phyloP scores from a whole-genome alignment of 2,797 vertebrate genomes.

The Cuniculus paca region DNA sequence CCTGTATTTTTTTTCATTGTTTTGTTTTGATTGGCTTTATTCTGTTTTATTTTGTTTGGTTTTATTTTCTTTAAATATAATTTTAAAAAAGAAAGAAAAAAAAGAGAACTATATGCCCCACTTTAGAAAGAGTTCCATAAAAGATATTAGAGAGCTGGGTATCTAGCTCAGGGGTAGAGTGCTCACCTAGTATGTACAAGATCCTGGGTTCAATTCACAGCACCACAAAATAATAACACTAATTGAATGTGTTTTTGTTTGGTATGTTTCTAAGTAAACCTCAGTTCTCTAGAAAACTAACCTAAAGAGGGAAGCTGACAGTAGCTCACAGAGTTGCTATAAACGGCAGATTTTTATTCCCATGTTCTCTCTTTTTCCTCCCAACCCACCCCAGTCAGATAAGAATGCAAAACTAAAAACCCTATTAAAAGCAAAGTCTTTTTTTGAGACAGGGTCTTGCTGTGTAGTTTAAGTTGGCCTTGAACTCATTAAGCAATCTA shows the following conservation, averaged over 20 bases:
- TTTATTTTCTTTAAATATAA: too few relatives aligned
- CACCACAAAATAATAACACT: background rate
- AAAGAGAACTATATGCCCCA: background rate
- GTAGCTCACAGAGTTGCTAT: background rate
- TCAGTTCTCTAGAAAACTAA: background rate
- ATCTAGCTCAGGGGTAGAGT: background rate
- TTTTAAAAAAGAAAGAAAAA: background rate
- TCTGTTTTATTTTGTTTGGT: too few relatives aligned
- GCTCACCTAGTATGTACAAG: background rate
- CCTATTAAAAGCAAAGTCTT: background rate
- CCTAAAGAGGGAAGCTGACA: background rate
- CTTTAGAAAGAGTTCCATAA: background rate
- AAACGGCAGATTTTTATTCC: background rate
- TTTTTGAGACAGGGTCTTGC: background rate
- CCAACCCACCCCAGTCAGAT: background rate
- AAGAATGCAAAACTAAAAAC: background rate
- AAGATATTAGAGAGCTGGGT: background rate
- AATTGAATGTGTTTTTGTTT: background rate
- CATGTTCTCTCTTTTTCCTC: background rate
- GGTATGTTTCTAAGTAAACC: constrained; percentile 17
- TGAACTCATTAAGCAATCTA: background rate
- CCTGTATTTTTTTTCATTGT: too few relatives aligned
- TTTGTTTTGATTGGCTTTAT: too few relatives aligned
- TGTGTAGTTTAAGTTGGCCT: background rate
- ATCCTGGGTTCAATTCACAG: background rate